These are phyloP conservation scores for Amniataba percoides DNA, from an alignment of 2,797 vertebrate species.

Conservation along the genomic window DNA sequence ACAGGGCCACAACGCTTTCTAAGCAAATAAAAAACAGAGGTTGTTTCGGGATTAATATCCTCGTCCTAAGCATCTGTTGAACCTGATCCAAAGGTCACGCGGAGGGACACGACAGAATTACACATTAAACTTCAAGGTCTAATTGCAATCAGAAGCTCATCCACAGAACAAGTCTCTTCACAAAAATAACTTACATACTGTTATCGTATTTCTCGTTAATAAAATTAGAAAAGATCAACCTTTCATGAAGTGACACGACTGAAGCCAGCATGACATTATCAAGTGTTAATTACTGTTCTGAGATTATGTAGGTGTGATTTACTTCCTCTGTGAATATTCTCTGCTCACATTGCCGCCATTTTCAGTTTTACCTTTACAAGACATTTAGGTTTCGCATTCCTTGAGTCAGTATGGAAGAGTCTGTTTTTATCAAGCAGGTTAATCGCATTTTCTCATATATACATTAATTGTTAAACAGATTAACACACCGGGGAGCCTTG, in stretches of 20 bases:
- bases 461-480: slow-evolving; percentile 37
- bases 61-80: not conserved
- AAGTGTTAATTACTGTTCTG: slow-evolving; percentile 18
- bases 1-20: slow-evolving; percentile 20
- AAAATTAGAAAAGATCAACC: slow-evolving; percentile 35
- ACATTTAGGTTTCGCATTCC: slow-evolving; percentile 5
- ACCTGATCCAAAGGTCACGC: slow-evolving; percentile 22
- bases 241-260: slow-evolving; percentile 30
- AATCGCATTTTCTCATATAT: slow-evolving; percentile 46
- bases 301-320: slow-evolving; percentile 1
- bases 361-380: slow-evolving; percentile 7
- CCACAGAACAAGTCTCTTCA: slow-evolving; percentile 2
- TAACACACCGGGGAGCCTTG: slow-evolving; percentile 49
- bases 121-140: slow-evolving; percentile 9
- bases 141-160: slow-evolving; percentile 14
- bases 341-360: not conserved
- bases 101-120: slow-evolving; percentile 18
- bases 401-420: not conserved
- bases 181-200: slow-evolving; percentile 19
- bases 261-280: slow-evolving; percentile 38
- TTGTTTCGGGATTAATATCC: slow-evolving; percentile 29
- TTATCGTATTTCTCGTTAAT: slow-evolving; percentile 27
- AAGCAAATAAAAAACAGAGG: slow-evolving; percentile 17
- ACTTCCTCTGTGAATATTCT: slow-evolving; percentile 14
- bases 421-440: slow-evolving; percentile 25